Percentiles rank a stretch among this genome's conserved stretches.
These are phyloP conservation scores for Brassicogethes aeneus DNA, from an alignment of 2,888 invertebrate genomes.

Conservation along the genomic window DNA sequence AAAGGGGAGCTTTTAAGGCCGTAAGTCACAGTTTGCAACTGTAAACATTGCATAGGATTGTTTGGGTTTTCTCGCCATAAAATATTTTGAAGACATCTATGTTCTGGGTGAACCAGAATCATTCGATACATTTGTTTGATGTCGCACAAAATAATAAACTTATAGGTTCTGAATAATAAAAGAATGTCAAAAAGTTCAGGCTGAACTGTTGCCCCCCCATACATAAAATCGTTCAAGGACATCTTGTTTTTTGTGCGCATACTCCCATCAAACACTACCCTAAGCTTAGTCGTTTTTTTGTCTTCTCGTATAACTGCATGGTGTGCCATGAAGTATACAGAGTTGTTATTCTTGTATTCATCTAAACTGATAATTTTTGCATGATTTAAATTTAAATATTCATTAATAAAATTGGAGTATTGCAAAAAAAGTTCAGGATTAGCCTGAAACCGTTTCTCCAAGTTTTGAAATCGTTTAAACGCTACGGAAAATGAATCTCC, in stretches of 20 bases:
- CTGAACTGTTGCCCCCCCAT: slow-evolving; percentile 10
- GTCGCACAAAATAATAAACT: slow-evolving; percentile 10
- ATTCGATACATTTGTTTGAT: slow-evolving; percentile 14
- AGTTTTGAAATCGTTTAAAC: slow-evolving; percentile 8
- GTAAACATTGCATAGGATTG: slow-evolving; percentile 6
- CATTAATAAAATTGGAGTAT: slow-evolving; percentile 12
- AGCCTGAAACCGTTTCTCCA: slow-evolving; percentile 9
- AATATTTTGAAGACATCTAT: slow-evolving; percentile 12
- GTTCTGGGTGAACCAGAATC: slow-evolving; percentile 7
- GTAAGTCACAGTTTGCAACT: slow-evolving; percentile 12
- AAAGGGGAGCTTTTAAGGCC: slow-evolving; percentile 11
- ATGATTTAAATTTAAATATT: slow-evolving; percentile 10
- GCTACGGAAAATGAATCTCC: slow-evolving; percentile 10
- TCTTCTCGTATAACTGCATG: slow-evolving; percentile 13
- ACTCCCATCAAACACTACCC: slow-evolving; percentile 16
- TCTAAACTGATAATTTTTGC: slow-evolving; percentile 5
- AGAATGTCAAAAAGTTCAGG: slow-evolving; percentile 13
- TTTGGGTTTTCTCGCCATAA: slow-evolving; percentile 9
- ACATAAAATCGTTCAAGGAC: slow-evolving; percentile 12
- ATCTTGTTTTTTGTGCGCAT: slow-evolving; percentile 11
- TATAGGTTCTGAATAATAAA: slow-evolving; percentile 10
- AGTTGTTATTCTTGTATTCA: neutral
- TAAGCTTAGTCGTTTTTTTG: slow-evolving; percentile 11
- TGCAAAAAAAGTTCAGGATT: slow-evolving; percentile 8
- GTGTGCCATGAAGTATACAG: slow-evolving; percentile 13